Conservation (phyloP, 2,888 invertebrate species). For the Elmis aenea region DNA sequence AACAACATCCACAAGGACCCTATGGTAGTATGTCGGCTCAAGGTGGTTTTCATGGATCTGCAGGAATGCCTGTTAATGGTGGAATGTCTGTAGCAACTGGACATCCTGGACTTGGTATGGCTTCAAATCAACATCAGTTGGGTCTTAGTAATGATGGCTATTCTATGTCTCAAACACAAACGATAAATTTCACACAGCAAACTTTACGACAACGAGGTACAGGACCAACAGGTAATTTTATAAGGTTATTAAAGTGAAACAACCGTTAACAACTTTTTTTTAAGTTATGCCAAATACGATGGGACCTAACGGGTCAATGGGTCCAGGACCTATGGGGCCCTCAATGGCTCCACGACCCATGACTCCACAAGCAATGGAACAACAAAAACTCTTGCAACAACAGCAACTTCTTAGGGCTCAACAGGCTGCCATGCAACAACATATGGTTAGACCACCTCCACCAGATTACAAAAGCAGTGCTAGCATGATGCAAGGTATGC, state of each 20-base stretch:
- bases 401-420: conserved; percentile 57
- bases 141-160: conserved; percentile 56
- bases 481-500: conserved; percentile 46
- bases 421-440: conserved; percentile 39
- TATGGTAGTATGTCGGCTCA: conserved; percentile 14
- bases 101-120: conserved; percentile 20
- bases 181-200: conserved; percentile 79
- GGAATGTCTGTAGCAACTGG: conserved; percentile 28
- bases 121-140: conserved; percentile 30
- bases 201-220: conserved; percentile 55
- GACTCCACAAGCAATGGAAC: conserved; percentile 37
- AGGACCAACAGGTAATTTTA: conserved; percentile 34
- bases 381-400: conserved; percentile 43
- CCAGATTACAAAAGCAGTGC: conserved; percentile 77
- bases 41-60: conserved; percentile 7
- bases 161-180: conserved; percentile 77
- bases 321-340: conserved; percentile 21
- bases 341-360: conserved; percentile 28
- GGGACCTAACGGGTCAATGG: conserved; percentile 29
- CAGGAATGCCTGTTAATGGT: conserved; percentile 20
- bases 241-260: neutral
- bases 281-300: conserved; percentile 16
- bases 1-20: conserved; percentile 12
- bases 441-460: conserved; percentile 65
- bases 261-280: conserved; percentile 1